A percentile compares a stretch with the other conserved stretches of the same genome.
These are phyloP conservation scores for Meganola albula DNA, from an alignment of 2,888 invertebrate species.

Conservation along the genomic window DNA sequence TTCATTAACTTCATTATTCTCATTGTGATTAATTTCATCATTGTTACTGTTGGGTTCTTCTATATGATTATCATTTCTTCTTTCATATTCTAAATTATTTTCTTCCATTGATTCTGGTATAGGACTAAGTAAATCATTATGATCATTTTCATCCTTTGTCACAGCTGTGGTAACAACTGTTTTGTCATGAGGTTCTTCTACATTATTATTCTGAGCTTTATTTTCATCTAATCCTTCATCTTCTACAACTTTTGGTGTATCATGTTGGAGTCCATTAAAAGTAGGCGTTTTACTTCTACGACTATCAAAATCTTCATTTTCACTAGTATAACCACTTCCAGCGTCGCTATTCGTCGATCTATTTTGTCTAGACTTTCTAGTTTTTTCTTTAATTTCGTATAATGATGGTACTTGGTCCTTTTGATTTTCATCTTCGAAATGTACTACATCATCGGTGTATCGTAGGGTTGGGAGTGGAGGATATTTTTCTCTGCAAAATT, in stretches of 20 bases:
- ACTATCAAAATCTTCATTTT: slow-evolving; percentile 13
- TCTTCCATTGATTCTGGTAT: slow-evolving; percentile 4
- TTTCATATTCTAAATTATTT: slow-evolving; percentile 5
- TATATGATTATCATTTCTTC: slow-evolving; percentile 3
- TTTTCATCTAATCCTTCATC: slow-evolving; percentile 8
- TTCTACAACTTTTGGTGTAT: slow-evolving; percentile 14
- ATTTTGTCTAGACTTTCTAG: slow-evolving; percentile 15
- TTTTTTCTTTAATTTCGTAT: slow-evolving; percentile 14
- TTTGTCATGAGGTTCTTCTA: slow-evolving; percentile 11
- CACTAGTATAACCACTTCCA: slow-evolving; percentile 7
- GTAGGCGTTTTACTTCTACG: slow-evolving; percentile 8
- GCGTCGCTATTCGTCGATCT: slow-evolving; percentile 6
- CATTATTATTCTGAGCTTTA: background rate
- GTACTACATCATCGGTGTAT: slow-evolving; percentile 33
- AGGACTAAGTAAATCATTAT: background rate
- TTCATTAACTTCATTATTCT: background rate
- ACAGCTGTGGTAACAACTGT: background rate
- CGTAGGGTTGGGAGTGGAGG: slow-evolving; percentile 33
- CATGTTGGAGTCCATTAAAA: slow-evolving; percentile 9
- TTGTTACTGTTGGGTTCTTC: background rate
- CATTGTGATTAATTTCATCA: background rate
- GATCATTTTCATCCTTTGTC: background rate
- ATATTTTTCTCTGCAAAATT: slow-evolving; percentile 42
- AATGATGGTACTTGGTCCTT: slow-evolving; percentile 21
- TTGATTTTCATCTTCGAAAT: slow-evolving; percentile 15